Evolutionary conservation across 2,888 invertebrate genomes (phyloP).

Genomic region (Cephus runcator): DNA sequence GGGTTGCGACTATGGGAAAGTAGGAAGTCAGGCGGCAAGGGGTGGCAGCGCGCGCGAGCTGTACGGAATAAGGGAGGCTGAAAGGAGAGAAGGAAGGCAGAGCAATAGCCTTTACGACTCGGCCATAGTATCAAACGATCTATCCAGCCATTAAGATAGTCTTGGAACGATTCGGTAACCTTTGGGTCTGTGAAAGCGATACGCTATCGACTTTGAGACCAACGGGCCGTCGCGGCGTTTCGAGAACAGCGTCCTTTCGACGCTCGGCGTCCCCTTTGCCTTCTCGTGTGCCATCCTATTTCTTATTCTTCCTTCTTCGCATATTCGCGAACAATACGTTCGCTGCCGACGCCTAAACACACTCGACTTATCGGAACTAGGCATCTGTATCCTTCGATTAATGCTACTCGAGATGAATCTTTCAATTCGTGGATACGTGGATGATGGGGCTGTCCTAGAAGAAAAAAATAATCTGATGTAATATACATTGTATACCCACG

Average conservation of each 20-base stretch:
- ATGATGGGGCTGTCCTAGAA: not conserved
- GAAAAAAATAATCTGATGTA: not conserved
- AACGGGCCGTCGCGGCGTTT: conserved; percentile 36
- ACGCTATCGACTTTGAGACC: conserved; percentile 61
- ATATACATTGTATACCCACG: not conserved
- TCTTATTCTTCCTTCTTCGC: conserved; percentile 14
- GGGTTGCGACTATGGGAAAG: conserved; percentile 30
- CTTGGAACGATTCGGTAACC: conserved; percentile 66
- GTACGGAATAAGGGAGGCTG: conserved; percentile 27
- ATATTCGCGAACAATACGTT: not conserved
- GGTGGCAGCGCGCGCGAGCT: conserved; percentile 11
- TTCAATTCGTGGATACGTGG: conserved; percentile 6
- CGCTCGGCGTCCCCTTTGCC: conserved; percentile 30
- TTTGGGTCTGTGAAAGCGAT: conserved; percentile 64
- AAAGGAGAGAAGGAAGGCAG: conserved; percentile 48
- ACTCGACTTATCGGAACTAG: not conserved
- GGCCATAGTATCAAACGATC: conserved; percentile 66
- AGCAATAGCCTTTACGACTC: conserved; percentile 66
- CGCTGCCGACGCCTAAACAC: not conserved
- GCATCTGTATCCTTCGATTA: not conserved
- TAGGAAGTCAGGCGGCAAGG: conserved; percentile 22
- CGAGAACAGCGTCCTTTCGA: conserved; percentile 46
- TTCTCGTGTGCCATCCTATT: conserved; percentile 25
- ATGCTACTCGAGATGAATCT: not conserved
- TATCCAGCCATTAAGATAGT: conserved; percentile 66